These are phyloP conservation scores for Pristionchus fissidentatus DNA, from an alignment of 2,888 invertebrate species.

Conservation along the genomic window DNA sequence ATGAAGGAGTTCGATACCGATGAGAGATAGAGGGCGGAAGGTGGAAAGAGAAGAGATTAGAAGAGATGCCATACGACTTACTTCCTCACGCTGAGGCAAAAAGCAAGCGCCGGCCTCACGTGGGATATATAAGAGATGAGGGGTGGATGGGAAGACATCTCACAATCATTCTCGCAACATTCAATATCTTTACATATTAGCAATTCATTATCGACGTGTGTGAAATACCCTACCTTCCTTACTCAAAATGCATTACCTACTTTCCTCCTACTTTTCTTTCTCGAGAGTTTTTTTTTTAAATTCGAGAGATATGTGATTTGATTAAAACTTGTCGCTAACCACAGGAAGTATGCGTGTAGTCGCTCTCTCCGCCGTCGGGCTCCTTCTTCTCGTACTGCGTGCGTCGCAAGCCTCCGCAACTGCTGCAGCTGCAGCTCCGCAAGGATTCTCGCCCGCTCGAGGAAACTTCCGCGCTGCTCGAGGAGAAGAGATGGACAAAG, in stretches of 20 bases:
- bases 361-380: slow-evolving; percentile 29
- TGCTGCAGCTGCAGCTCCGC: not conserved
- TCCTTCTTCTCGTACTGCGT: not conserved
- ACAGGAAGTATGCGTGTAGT: not conserved
- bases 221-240: not conserved
- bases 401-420: not conserved
- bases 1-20: not conserved
- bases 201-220: not conserved
- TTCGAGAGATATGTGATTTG: too few species aligned
- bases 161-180: not conserved
- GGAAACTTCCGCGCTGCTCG: not conserved
- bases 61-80: not conserved
- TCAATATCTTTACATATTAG: not conserved
- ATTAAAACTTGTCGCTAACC: too few species aligned
- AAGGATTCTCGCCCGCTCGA: not conserved
- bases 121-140: slow-evolving; percentile 17
- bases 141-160: not conserved
- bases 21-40: slow-evolving; percentile 11
- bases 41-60: not conserved
- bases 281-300: too few species aligned
- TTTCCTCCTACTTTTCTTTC: too few species aligned
- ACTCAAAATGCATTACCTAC: too few species aligned
- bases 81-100: slow-evolving; percentile 13
- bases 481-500: not conserved
- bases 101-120: not conserved